phyloP scores from a whole-genome alignment of 2,888 invertebrate genomes.

The Biston betularia region DNA sequence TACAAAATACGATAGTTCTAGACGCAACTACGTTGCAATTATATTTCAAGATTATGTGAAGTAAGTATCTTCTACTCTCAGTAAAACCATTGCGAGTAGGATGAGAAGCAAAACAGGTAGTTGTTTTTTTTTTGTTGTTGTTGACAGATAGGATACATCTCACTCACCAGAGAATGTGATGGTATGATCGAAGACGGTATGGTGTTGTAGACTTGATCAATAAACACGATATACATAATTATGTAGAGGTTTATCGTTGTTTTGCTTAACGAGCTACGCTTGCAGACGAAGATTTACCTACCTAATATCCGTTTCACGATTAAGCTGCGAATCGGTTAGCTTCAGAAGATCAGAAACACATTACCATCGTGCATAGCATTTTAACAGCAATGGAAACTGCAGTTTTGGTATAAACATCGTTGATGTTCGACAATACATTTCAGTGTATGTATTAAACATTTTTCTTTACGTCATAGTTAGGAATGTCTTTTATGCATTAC shows the following conservation, averaged over 20 bases:
- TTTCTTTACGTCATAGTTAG: too few species aligned
- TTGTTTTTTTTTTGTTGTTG: too few species aligned
- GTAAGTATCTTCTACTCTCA: too few species aligned
- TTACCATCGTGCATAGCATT: constrained; percentile 34
- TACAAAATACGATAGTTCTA: neutral
- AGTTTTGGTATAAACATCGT: constrained; percentile 1
- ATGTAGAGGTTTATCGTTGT: neutral
- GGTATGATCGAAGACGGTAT: too few species aligned
- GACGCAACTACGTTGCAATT: neutral
- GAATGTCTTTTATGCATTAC: too few species aligned
- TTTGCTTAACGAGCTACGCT: constrained; percentile 3
- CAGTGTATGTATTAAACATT: too few species aligned
- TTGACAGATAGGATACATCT: too few species aligned
- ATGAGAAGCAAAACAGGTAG: too few species aligned
- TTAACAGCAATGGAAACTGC: constrained; percentile 15
- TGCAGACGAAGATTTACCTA: constrained; percentile 2
- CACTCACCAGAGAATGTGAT: too few species aligned
- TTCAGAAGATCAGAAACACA: constrained; percentile 42
- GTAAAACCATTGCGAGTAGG: too few species aligned
- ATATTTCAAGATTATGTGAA: neutral
- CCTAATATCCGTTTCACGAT: constrained; percentile 56
- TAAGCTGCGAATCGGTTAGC: constrained; percentile 40
- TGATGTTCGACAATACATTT: neutral
- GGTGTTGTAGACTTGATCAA: neutral
- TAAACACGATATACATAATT: neutral